Percentiles rank a stretch among this genome's conserved stretches.
Conservation (phyloP, 2,888 invertebrate species). For the Heliconius hortense region DNA sequence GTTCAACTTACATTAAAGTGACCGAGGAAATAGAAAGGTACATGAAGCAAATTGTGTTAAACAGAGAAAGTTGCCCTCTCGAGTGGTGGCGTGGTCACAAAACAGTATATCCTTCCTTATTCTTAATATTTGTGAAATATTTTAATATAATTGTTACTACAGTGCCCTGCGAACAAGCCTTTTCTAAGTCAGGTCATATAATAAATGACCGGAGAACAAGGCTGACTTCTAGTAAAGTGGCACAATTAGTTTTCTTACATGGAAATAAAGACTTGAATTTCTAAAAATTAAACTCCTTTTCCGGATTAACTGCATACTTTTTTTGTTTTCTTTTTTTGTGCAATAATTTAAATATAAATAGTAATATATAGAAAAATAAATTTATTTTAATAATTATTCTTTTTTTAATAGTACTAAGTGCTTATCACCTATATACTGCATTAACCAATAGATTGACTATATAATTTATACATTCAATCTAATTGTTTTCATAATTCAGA, state of each 20-base stretch:
- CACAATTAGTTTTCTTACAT: conserved; percentile 19
- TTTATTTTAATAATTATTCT: too few species aligned
- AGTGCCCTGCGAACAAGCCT: conserved; percentile 27
- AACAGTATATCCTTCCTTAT: conserved; percentile 17
- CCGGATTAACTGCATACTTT: too few species aligned
- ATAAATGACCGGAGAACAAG: conserved; percentile 14
- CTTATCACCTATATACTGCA: too few species aligned
- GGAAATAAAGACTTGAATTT: background rate
- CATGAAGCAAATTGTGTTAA: conserved; percentile 8
- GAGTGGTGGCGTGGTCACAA: conserved; percentile 31
- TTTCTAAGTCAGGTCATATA: conserved; percentile 24
- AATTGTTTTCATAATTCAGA: too few species aligned
- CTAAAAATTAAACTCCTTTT: too few species aligned
- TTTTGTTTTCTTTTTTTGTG: too few species aligned
- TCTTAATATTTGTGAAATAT: conserved; percentile 1
- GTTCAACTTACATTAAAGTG: conserved; percentile 9
- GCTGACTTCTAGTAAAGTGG: conserved; percentile 22
- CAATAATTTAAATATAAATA: too few species aligned
- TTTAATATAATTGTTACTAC: conserved; percentile 30
- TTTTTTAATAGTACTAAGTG: too few species aligned
- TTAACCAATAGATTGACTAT: too few species aligned
- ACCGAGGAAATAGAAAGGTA: conserved; percentile 24
- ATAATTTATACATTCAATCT: too few species aligned
- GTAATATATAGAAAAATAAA: too few species aligned
- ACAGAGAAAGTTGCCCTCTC: conserved; percentile 18